Percentiles rank a stretch among this genome's conserved stretches.
These are phyloP conservation scores for Athetis lepigone DNA, from an alignment of 2,888 invertebrate genomes.

Conservation along the genomic window DNA sequence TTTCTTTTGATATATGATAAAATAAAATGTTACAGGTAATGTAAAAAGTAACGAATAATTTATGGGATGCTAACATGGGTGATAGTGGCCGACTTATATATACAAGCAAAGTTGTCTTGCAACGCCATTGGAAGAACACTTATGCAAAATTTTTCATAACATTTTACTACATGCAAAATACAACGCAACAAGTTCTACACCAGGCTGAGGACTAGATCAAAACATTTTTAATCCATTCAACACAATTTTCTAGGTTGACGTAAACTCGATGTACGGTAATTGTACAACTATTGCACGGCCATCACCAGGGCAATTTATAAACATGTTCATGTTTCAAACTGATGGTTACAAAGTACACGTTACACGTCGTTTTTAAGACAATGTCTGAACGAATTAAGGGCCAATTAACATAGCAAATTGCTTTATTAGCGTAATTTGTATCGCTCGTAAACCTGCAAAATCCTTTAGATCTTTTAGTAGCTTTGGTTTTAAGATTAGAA, in stretches of 20 bases:
- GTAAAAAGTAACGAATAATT: neutral
- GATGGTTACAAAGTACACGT: conserved; percentile 74
- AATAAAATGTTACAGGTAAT: neutral
- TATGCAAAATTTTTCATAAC: neutral
- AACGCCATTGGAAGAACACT: neutral
- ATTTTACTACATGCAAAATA: neutral
- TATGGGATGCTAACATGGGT: neutral
- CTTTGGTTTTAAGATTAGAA: conserved; percentile 38
- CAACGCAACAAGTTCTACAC: conserved; percentile 1
- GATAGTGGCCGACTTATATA: neutral
- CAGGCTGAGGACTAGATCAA: neutral
- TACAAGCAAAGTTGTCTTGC: neutral
- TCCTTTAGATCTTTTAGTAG: conserved; percentile 41
- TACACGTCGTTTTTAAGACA: conserved; percentile 69
- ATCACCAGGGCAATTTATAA: conserved; percentile 36
- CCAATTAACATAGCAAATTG: conserved; percentile 85
- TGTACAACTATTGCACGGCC: conserved; percentile 45
- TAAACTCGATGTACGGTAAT: conserved; percentile 29
- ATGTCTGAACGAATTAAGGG: conserved; percentile 79
- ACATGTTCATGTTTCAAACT: conserved; percentile 50
- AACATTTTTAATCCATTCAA: conserved; percentile 20
- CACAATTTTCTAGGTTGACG: conserved; percentile 27
- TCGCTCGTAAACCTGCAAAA: conserved; percentile 74
- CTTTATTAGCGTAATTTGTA: conserved; percentile 80
- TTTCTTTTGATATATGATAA: neutral